Base-by-base conservation (phyloP, 2,113 vertebrate species). In the Caracal caracal region DNA sequence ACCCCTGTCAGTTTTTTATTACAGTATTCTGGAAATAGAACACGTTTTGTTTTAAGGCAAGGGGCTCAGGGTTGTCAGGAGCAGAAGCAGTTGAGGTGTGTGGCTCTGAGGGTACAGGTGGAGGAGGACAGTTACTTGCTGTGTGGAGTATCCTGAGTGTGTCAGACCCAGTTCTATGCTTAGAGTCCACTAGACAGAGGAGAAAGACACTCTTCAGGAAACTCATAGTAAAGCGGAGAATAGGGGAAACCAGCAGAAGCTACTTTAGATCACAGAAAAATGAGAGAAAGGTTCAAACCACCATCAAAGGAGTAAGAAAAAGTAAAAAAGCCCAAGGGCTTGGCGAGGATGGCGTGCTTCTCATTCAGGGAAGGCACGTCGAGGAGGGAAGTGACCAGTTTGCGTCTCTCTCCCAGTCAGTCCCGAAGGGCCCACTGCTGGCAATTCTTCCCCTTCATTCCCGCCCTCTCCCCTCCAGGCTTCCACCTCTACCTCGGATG, bases 401-500 rank as follows among this genome's bases (percentile, higher is more conserved):
- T 11, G 33, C 5, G 0, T 15, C 56, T 20, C 2, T 37, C 33
- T 37, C 26, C 30, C 8, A 17, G 51, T 6, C 26, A 10, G 7
- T 75, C 61, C 68, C 5, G 9, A 11, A 6, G 17, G 47, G 37
- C 7, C 68, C 2, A 0, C 24, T 33, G 17, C 12, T 15, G 6
- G 22, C 22, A 0, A 8, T 22, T 76, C 12, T 10, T 2, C 10
- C 35, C 1, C 15, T 13, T 47, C 49, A 1, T 30, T 1, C 37
- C 61, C 0, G 0, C 35, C 8, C 33, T 35, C 47, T 91, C 49
- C 53, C 22, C 35, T 68, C 0, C 96, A 99, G 99, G 99, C 99
- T 82, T 99, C 99, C 53, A 99, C 99, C 97, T 99, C 99, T 88
- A 99, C 99, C 61, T 99, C 99, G 0, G 99, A 99, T 0, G 99